Base-by-base conservation (phyloP, 2,888 invertebrate genomes). In the Rhamphomyia laevipes region DNA sequence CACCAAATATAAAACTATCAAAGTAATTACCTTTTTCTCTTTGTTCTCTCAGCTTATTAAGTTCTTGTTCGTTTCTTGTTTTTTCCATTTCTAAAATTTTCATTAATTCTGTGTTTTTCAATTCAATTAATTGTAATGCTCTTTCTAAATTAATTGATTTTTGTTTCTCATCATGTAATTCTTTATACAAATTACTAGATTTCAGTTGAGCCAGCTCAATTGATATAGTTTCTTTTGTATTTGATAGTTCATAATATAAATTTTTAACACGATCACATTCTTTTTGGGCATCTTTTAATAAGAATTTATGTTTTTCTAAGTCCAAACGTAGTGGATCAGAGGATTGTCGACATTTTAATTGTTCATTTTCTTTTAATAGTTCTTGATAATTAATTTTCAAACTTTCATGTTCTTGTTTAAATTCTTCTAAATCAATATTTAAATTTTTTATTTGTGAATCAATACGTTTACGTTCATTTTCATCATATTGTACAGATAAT, bases 261-360 rank as follows among this genome's bases (percentile, higher is more conserved):
- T 67, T 73, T 56, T 78, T 79, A 1, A 78, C 61, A 5, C 78
- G 75, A 4, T 73, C 71, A 38, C 76, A 76, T 55, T 79, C 78
- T 16, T 71, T 68, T 43, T 75, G 67, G 2, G 77, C 71, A 48
- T 77, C 75, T 45, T 75, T 75, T 0, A 78, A 63, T 38, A 76
- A 68, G 10, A 68, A 67, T 53, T 74, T 74, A 48, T 73, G 73
- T 1, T 73, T 69, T 55, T 78, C 77, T 49, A 77, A 58, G 42
- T 79, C 77, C 0, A 64, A 38, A 7, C 59, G 57, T 13, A 60
- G 12, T 33, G 57, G 56, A 27, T 66, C 62, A 3, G 43, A 42
- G 0, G 54, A 47, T 1, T 59, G 58, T 4, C 53, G 47, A 2
- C 45, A 52, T 5, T 58, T 59, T 16, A 65, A 49, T 7, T 58